Percentiles rank a stretch among this genome's conserved stretches.
These are phyloP conservation scores for Muntiacus reevesi DNA, from an alignment of 2,113 vertebrate genomes.

Conservation along the genomic window DNA sequence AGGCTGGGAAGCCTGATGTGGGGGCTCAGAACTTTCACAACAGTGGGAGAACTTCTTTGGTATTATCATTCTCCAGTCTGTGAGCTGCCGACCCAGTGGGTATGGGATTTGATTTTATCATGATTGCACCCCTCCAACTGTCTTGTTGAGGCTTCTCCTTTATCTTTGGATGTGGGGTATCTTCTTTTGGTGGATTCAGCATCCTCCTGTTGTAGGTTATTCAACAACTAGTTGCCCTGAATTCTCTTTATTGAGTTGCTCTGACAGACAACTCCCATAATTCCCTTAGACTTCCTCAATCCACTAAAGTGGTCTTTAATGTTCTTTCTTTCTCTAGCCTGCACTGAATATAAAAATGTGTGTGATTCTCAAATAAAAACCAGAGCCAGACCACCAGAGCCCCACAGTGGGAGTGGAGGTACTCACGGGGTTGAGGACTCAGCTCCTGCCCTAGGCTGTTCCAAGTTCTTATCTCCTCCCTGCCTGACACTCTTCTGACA, in stretches of 20 bases:
- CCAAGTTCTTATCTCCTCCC: neutral
- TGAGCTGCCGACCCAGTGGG: neutral
- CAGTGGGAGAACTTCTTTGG: neutral
- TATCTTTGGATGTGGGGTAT: neutral
- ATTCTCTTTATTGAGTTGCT: neutral
- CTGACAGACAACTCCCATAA: conserved; percentile 3
- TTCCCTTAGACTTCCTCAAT: conserved; percentile 7
- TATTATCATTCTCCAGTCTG: neutral
- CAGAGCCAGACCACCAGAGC: neutral
- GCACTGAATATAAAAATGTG: neutral
- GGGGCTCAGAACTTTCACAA: neutral
- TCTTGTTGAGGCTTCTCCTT: neutral
- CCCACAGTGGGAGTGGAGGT: neutral
- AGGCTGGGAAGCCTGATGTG: neutral
- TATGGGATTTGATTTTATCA: neutral
- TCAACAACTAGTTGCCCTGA: neutral
- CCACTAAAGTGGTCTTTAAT: neutral
- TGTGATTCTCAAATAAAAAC: neutral
- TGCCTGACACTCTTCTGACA: neutral
- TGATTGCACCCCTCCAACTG: neutral
- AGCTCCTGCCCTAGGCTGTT: neutral
- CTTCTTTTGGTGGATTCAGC: neutral
- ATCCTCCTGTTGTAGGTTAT: neutral
- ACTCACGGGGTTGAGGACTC: neutral
- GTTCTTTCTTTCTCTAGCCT: neutral